Conservation (phyloP, 2,888 invertebrate species). For the Drosophila tanythrix region DNA sequence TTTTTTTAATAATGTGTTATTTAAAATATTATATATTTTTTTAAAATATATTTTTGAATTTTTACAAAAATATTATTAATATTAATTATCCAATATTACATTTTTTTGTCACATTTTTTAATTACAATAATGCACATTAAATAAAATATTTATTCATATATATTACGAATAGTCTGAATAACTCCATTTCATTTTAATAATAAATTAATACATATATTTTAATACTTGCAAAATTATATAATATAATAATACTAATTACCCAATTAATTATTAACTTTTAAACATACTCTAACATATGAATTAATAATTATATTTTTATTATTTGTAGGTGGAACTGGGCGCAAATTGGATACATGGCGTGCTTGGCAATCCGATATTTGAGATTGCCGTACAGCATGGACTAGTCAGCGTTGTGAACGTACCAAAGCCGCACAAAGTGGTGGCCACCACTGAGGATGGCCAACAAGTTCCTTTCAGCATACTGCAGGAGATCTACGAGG, state of each 20-base stretch:
- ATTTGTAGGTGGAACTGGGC: constrained; percentile 90
- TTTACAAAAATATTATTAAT: neutral
- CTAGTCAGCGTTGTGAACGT: constrained; percentile 93
- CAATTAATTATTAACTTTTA: neutral
- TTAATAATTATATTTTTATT: neutral
- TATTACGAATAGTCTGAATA: too few species aligned
- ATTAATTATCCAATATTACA: neutral
- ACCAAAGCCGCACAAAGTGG: constrained; percentile 94
- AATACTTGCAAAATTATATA: neutral
- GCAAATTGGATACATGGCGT: constrained; percentile 98
- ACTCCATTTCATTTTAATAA: neutral
- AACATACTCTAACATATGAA: neutral
- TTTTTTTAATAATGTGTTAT: neutral
- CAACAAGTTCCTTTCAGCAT: constrained; percentile 93
- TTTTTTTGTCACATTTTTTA: neutral
- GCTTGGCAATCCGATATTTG: constrained; percentile 94
- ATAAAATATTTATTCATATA: neutral
- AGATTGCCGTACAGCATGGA: constrained; percentile 92
- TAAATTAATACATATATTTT: neutral
- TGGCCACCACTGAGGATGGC: constrained; percentile 95
- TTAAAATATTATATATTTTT: neutral
- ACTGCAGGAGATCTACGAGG: constrained; percentile 96
- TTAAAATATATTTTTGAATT: neutral
- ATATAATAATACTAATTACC: neutral
- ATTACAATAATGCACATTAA: neutral